phyloP scores from a whole-genome alignment of 2,113 vertebrate genomes.

The Polyodon spathula region DNA sequence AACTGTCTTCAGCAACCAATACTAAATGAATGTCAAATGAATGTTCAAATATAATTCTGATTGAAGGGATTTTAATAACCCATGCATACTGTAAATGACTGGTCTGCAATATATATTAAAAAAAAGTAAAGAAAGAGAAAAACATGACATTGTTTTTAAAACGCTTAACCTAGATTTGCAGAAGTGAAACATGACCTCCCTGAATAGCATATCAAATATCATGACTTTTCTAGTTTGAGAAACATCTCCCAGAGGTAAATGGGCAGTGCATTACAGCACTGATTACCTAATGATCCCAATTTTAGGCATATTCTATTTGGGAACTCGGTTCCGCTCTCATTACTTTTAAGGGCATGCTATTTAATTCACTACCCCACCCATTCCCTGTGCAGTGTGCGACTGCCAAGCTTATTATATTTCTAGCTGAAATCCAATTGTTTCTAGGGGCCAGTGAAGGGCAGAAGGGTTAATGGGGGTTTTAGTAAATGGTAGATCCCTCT shows the following conservation, averaged over 20 bases:
- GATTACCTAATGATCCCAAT: not conserved
- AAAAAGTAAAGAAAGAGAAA: not conserved
- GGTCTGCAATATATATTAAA: not conserved
- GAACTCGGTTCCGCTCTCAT: conserved; percentile 4
- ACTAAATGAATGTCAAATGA: no score
- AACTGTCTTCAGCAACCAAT: no score
- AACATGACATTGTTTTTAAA: not conserved
- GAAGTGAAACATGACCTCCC: conserved; percentile 4
- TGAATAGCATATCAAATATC: not conserved
- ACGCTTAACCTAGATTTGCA: conserved; percentile 1
- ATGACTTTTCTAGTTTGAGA: not conserved
- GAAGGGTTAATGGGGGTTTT: conserved; percentile 46
- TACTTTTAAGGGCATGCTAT: conserved; percentile 1
- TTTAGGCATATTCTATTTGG: conserved; percentile 2
- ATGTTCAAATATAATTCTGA: no score
- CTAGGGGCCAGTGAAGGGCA: conserved; percentile 48
- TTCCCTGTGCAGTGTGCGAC: not conserved
- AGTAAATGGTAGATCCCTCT: conserved; percentile 38
- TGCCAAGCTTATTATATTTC: conserved; percentile 1
- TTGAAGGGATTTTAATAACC: no score
- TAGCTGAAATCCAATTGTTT: conserved; percentile 36
- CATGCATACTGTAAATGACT: no score
- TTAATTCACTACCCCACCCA: not conserved
- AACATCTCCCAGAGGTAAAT: conserved; percentile 1
- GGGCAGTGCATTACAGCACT: not conserved